Conservation (phyloP, 2,797 vertebrate species). For the Decapterus maruadsi region DNA sequence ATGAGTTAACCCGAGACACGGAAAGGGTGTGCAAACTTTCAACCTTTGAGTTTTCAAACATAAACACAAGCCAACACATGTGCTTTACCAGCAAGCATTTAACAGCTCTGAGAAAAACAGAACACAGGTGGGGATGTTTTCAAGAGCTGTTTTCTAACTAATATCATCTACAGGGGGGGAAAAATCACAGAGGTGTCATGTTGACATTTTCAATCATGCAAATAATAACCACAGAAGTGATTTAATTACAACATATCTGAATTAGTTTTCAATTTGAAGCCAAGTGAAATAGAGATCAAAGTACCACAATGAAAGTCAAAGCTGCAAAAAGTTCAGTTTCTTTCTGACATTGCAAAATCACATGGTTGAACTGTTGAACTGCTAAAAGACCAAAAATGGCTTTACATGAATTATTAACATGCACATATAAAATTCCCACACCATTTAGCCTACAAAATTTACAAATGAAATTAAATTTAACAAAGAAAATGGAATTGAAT, state of each 20-base stretch:
- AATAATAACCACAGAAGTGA: background rate
- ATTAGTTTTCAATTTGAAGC: slow-evolving; percentile 6
- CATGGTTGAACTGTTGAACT: background rate
- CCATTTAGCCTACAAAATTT: background rate
- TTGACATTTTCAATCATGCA: background rate
- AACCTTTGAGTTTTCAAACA: slow-evolving; percentile 10
- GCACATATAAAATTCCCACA: background rate
- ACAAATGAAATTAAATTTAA: background rate
- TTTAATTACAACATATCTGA: background rate
- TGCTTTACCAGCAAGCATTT: slow-evolving; percentile 7
- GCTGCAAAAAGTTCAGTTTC: background rate
- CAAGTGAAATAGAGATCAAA: background rate
- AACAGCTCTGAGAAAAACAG: slow-evolving; percentile 1
- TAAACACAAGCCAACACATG: background rate
- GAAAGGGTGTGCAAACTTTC: slow-evolving; percentile 2
- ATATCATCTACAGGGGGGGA: background rate
- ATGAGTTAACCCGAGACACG: slow-evolving; percentile 18
- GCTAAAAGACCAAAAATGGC: background rate
- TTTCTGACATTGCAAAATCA: background rate
- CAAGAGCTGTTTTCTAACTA: background rate
- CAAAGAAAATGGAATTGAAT: background rate
- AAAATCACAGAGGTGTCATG: background rate
- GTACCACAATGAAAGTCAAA: background rate
- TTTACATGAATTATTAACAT: background rate
- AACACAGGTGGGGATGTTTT: background rate